These are phyloP conservation scores for Pristionchus entomophagus DNA, from an alignment of 2,888 invertebrate species.

Conservation along the genomic window DNA sequence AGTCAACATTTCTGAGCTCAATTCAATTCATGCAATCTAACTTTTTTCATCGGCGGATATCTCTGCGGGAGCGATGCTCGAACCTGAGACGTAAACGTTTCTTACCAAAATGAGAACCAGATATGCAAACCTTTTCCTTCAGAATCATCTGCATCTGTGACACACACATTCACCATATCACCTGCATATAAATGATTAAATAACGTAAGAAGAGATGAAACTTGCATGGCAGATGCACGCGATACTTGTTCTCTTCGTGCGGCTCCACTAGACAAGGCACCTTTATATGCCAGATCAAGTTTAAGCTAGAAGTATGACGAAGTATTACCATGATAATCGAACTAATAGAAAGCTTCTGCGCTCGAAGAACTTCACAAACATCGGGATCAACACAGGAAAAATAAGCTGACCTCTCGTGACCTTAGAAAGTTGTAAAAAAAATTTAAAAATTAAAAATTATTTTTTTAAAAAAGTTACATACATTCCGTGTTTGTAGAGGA, in stretches of 20 bases:
- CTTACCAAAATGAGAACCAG: no score
- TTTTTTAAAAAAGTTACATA: no score
- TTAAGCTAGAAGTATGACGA: background rate
- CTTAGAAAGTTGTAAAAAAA: no score
- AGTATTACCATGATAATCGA: background rate
- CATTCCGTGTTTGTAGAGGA: no score
- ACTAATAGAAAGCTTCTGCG: background rate
- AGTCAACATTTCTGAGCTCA: no score
- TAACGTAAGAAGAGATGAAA: background rate
- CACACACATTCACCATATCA: background rate
- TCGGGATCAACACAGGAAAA: background rate
- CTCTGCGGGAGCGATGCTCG: no score
- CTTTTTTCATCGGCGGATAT: no score
- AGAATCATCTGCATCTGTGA: background rate
- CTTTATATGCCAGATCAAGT: background rate
- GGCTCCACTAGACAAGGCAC: background rate
- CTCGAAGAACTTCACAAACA: background rate
- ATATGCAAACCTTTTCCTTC: background rate
- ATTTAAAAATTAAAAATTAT: no score
- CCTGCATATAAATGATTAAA: background rate
- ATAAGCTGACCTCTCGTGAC: no score
- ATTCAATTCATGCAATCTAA: no score
- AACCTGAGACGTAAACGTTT: no score
- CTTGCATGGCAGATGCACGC: background rate
- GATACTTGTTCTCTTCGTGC: background rate